Evolutionary conservation across 2,113 vertebrate genomes (phyloP).

Genomic region (Trematomus loennbergii): DNA sequence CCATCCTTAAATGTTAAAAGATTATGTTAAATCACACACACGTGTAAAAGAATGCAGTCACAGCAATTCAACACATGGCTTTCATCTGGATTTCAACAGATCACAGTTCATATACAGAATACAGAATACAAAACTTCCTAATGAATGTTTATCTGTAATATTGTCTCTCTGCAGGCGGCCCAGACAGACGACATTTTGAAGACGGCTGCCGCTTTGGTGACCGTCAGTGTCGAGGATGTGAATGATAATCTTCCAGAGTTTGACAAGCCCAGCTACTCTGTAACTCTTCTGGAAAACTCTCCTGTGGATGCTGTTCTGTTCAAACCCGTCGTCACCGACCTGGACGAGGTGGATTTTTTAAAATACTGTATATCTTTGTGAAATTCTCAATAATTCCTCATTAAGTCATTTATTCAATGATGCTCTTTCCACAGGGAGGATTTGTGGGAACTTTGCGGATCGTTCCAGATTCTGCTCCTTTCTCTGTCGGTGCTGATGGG

Average conservation of each 20-base stretch:
- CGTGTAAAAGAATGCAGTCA: too few species aligned
- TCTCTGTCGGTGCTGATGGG: constrained; percentile 77
- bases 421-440: constrained; percentile 77
- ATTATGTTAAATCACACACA: neutral
- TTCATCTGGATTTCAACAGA: neutral
- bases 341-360: constrained; percentile 75
- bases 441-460: constrained; percentile 81
- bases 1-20: neutral
- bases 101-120: neutral
- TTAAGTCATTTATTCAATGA: neutral
- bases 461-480: constrained; percentile 75
- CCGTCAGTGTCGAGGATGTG: constrained; percentile 78
- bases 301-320: constrained; percentile 73
- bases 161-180: constrained; percentile 71
- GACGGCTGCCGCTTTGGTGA: constrained; percentile 78
- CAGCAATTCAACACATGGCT: neutral
- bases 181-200: constrained; percentile 82
- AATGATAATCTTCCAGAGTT: constrained; percentile 82
- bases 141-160: neutral
- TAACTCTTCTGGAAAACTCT: constrained; percentile 80
- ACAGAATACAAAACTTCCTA: neutral
- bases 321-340: constrained; percentile 74
- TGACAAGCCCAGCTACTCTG: constrained; percentile 65
- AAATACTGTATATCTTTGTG: neutral
- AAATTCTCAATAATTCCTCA: too few species aligned